Evolutionary conservation across 1,140 invertebrate species (phyloP).

Genomic region (Calliphora vicina): DNA sequence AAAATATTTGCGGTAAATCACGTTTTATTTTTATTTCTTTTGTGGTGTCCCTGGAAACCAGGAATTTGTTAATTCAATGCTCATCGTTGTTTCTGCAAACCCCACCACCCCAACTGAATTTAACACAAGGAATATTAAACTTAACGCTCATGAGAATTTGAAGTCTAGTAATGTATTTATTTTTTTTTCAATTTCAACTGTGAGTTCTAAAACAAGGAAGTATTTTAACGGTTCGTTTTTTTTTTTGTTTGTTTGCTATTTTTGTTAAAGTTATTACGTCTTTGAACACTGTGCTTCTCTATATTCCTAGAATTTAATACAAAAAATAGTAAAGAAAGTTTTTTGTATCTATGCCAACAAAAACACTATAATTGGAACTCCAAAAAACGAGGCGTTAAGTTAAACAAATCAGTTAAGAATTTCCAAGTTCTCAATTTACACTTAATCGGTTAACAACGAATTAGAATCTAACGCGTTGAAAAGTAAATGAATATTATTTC

Average conservation of each 20-base stretch:
- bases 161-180: conserved; percentile 19
- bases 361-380: conserved; percentile 21
- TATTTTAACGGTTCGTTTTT: not conserved
- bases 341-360: conserved; percentile 33
- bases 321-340: conserved; percentile 4
- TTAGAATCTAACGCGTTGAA: not conserved
- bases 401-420: conserved; percentile 27
- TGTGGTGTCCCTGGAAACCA: conserved; percentile 53
- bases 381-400: conserved; percentile 34
- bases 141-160: no score
- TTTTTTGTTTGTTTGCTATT: not conserved
- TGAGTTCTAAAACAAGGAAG: not conserved
- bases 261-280: no score
- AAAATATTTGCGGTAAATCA: conserved; percentile 6
- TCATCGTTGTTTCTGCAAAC: conserved; percentile 25
- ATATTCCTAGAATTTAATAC: conserved; percentile 13
- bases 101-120: not conserved
- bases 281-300: not conserved
- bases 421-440: conserved; percentile 24
- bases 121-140: no score
- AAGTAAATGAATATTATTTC: not conserved
- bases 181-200: conserved; percentile 1
- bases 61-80: conserved; percentile 63
- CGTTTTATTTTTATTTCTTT: not conserved
- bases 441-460: conserved; percentile 26